Conservation (phyloP, 1,140 invertebrate genomes). For the Drosophila seguyi region DNA sequence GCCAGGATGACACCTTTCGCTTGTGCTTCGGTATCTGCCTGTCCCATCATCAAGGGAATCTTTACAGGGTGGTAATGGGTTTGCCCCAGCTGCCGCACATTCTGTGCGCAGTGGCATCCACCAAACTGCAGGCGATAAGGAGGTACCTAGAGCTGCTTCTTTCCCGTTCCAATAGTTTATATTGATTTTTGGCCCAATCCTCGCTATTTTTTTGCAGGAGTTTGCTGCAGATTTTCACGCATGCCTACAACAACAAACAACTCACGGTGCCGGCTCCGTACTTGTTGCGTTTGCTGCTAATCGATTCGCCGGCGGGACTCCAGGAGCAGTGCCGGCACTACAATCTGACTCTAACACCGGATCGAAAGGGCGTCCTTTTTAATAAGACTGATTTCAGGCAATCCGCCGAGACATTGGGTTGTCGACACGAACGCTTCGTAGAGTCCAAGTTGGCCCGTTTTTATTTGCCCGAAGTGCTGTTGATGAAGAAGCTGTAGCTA, state of each 20-base stretch:
- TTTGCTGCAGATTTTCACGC: slow-evolving; percentile 86
- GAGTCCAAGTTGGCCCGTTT: slow-evolving; percentile 68
- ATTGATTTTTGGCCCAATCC: slow-evolving; percentile 29
- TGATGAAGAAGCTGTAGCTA: slow-evolving; percentile 63
- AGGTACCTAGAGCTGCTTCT: slow-evolving; percentile 79
- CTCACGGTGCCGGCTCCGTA: slow-evolving; percentile 85
- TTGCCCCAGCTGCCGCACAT: slow-evolving; percentile 85
- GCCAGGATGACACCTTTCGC: slow-evolving; percentile 51
- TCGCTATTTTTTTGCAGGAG: slow-evolving; percentile 67
- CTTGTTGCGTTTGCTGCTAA: slow-evolving; percentile 77
- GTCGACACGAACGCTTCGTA: slow-evolving; percentile 60
- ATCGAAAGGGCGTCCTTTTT: slow-evolving; percentile 65
- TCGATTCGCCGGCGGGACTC: slow-evolving; percentile 59
- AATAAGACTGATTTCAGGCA: slow-evolving; percentile 71
- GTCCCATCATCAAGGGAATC: slow-evolving; percentile 86
- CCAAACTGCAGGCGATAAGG: slow-evolving; percentile 86
- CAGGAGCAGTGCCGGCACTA: slow-evolving; percentile 73
- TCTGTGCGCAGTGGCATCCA: slow-evolving; percentile 84
- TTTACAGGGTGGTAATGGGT: slow-evolving; percentile 83
- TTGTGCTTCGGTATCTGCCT: slow-evolving; percentile 85
- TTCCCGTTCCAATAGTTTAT: neutral
- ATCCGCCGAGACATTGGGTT: slow-evolving; percentile 28
- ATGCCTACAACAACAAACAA: slow-evolving; percentile 86
- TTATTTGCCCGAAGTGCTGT: slow-evolving; percentile 73
- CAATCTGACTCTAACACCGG: slow-evolving; percentile 49